A percentile compares a stretch with the other conserved stretches of the same genome.
phyloP scores from a whole-genome alignment of 2,113 vertebrate species.

The Athene noctua region DNA sequence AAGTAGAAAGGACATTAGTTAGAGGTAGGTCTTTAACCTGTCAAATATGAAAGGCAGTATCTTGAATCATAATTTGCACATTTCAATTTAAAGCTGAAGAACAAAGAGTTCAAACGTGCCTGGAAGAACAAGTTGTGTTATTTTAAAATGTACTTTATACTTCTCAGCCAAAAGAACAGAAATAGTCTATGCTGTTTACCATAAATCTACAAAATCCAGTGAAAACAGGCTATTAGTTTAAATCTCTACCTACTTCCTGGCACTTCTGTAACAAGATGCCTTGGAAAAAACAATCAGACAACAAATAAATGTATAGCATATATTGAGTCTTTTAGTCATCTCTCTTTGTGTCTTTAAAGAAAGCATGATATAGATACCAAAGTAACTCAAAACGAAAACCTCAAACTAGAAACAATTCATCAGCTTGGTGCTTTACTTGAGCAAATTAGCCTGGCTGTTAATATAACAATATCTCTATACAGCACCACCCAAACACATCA shows the following conservation, averaged over 20 bases:
- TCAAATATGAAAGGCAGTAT: background rate
- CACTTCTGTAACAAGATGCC: background rate
- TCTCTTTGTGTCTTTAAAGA: background rate
- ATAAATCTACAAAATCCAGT: background rate
- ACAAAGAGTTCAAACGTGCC: background rate
- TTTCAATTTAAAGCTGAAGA: conserved; percentile 2
- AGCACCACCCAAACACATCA: background rate
- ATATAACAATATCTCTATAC: background rate
- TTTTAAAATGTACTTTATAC: background rate
- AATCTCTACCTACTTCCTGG: background rate
- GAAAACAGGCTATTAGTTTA: background rate
- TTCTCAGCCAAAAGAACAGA: background rate
- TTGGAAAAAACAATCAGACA: background rate
- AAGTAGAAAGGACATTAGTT: conserved; percentile 3
- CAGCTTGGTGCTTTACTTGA: background rate
- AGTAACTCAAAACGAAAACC: background rate
- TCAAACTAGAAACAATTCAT: background rate
- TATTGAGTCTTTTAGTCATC: background rate
- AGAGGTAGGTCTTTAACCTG: background rate
- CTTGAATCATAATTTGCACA: conserved; percentile 7
- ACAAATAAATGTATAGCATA: background rate
- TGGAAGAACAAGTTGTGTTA: background rate
- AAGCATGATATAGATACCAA: background rate
- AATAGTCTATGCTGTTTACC: background rate
- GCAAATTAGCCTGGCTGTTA: background rate